Conservation (phyloP, 2,113 vertebrate species). For the Anhinga rufa region DNA sequence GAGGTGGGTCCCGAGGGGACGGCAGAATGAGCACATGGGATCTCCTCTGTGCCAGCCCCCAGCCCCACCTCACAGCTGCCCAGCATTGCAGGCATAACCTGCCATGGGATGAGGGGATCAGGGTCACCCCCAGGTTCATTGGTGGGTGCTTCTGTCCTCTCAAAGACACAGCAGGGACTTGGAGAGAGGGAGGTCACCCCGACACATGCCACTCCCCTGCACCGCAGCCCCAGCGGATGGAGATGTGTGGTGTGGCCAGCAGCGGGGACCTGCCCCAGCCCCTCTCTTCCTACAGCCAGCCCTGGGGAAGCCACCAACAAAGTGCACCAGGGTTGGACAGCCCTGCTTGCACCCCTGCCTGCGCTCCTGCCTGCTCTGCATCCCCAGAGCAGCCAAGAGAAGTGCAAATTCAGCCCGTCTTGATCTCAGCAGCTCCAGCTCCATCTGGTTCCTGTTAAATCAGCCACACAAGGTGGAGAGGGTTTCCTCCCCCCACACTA, state of each 20-base stretch:
- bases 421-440: neutral
- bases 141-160: neutral
- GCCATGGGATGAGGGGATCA: neutral
- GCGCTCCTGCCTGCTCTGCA: neutral
- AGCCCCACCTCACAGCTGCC: neutral
- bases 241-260: accelerated
- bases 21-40: accelerated
- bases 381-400: neutral
- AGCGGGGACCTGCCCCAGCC: neutral
- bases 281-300: neutral
- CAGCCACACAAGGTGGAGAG: slow-evolving; percentile 4
- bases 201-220: neutral
- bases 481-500: neutral
- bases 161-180: neutral
- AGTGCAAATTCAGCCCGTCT: neutral
- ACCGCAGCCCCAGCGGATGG: neutral
- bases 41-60: neutral
- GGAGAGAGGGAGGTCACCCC: neutral
- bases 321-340: neutral
- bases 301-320: neutral
- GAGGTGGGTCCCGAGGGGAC: neutral
- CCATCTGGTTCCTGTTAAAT: slow-evolving; percentile 60
- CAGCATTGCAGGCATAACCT: neutral
- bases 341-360: neutral
- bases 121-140: neutral